phyloP scores from a whole-genome alignment of 64 coral and sea anemone genomes.

The Pachyseris speciosa region DNA sequence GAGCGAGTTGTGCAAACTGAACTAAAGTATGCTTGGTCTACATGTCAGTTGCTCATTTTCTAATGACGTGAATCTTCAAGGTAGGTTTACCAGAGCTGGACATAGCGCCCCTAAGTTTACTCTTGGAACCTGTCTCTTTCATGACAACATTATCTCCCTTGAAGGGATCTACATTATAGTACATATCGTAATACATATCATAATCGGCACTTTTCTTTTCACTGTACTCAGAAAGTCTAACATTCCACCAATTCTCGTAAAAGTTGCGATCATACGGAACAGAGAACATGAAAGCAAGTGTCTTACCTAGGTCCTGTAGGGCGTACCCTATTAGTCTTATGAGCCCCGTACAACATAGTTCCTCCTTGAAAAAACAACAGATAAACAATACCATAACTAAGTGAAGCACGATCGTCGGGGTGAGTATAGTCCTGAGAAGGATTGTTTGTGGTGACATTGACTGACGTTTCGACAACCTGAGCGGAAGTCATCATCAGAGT shows the following conservation, averaged over 20 bases:
- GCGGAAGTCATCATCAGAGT: no score
- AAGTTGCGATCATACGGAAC: slow-evolving; percentile 42
- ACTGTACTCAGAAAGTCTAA: neutral
- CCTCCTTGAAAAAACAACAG: neutral
- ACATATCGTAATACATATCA: slow-evolving; percentile 44
- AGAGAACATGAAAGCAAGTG: slow-evolving; percentile 46
- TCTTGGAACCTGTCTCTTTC: neutral
- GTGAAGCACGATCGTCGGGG: no score
- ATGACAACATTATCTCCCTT: slow-evolving; percentile 34
- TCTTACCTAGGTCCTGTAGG: no score
- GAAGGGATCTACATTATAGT: neutral
- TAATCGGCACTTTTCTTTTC: slow-evolving; percentile 19
- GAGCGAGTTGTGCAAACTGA: neutral
- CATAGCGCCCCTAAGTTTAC: slow-evolving; percentile 37
- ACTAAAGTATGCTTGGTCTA: neutral
- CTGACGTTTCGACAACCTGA: no score
- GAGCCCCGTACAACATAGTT: neutral
- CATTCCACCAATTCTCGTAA: slow-evolving; percentile 66
- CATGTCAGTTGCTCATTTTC: neutral
- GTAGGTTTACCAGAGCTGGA: slow-evolving; percentile 3
- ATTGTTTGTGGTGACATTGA: no score
- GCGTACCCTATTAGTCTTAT: neutral
- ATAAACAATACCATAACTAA: no score
- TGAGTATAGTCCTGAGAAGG: no score
- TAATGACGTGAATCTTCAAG: slow-evolving; percentile 21